Conservation (phyloP, 2,888 invertebrate species). For the Sepioteuthis lessoniana region DNA sequence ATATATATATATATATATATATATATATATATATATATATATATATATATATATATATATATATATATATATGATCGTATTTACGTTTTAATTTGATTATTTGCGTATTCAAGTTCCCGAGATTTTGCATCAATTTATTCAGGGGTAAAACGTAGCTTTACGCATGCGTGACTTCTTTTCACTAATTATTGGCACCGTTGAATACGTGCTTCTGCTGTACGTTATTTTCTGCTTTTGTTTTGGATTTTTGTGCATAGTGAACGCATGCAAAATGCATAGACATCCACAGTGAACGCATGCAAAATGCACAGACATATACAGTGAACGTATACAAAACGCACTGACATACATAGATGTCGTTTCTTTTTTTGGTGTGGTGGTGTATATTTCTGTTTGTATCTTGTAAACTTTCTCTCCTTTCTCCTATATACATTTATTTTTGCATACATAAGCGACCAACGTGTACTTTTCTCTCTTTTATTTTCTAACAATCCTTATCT, state of each 20-base stretch:
- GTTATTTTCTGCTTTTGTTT: not conserved
- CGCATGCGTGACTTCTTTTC: not conserved
- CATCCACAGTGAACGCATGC: not conserved
- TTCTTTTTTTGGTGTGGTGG: not conserved
- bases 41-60: too few species aligned
- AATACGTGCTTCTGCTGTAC: not conserved
- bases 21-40: too few species aligned
- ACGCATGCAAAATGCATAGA: not conserved
- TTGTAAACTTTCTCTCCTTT: too few species aligned
- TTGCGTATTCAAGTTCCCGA: conserved; percentile 4
- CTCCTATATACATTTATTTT: too few species aligned
- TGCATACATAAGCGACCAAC: too few species aligned
- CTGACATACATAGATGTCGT: not conserved
- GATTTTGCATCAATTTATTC: not conserved
- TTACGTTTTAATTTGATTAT: not conserved
- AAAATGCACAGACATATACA: too few species aligned
- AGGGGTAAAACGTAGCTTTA: not conserved
- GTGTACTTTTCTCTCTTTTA: too few species aligned
- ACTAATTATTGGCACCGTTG: not conserved
- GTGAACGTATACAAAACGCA: too few species aligned
- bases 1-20: too few species aligned
- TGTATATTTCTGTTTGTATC: too few species aligned
- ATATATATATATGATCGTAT: not conserved
- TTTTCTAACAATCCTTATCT: too few species aligned
- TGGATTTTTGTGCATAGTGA: not conserved